These are phyloP conservation scores for Tiliqua scincoides DNA, from an alignment of 2,113 vertebrate species.

Conservation along the genomic window DNA sequence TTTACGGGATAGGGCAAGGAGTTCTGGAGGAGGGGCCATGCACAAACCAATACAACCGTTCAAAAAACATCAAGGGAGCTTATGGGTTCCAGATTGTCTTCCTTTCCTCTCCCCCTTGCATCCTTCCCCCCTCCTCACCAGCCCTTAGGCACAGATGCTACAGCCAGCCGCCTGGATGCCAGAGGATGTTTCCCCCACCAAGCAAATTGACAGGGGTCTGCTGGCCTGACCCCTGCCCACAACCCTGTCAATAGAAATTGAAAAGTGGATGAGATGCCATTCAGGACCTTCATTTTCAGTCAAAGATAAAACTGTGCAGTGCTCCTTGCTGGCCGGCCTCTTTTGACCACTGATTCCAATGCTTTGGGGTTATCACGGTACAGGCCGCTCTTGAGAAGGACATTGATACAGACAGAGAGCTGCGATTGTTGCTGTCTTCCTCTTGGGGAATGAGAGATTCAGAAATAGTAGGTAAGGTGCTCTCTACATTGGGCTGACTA, in stretches of 20 bases:
- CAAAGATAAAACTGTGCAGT: background rate
- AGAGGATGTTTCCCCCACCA: constrained; percentile 13
- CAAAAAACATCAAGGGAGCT: constrained; percentile 82
- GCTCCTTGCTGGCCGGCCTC: background rate
- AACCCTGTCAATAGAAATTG: background rate
- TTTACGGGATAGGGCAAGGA: constrained; percentile 70
- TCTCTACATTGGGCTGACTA: background rate
- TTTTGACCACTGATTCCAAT: background rate
- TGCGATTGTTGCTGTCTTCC: background rate
- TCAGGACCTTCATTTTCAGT: background rate
- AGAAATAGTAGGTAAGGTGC: background rate
- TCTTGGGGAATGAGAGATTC: background rate
- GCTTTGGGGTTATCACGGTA: background rate
- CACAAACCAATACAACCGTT: constrained; percentile 80
- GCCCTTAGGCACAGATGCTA: constrained; percentile 70
- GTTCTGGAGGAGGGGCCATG: constrained; percentile 73
- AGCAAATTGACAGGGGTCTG: constrained; percentile 23
- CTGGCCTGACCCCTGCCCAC: background rate
- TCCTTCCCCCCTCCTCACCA: constrained; percentile 44
- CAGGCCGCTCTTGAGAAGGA: background rate
- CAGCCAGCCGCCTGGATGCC: constrained; percentile 49
- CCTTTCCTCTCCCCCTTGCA: constrained; percentile 38
- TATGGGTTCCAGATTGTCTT: constrained; percentile 92
- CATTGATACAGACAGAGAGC: background rate
- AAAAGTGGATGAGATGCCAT: background rate